These are phyloP conservation scores for Leistus spinibarbis DNA, from an alignment of 2,888 invertebrate species.

Conservation along the genomic window DNA sequence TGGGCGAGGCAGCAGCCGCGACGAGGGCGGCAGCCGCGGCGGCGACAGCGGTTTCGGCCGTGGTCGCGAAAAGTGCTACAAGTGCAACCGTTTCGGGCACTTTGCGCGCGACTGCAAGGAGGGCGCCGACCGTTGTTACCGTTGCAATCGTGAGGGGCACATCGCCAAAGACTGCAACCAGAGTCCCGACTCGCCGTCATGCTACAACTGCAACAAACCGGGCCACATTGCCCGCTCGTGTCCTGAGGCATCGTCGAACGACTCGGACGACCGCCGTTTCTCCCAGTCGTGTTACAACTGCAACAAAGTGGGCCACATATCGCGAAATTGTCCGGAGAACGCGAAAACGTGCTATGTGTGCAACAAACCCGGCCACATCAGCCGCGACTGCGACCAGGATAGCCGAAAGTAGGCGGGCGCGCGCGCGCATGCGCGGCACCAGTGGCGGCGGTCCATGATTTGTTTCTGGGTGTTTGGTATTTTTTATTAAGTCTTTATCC, in stretches of 20 bases:
- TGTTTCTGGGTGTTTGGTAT: slow-evolving; percentile 39
- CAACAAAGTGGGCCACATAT: slow-evolving; percentile 91
- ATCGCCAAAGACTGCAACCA: slow-evolving; percentile 93
- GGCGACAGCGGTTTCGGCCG: slow-evolving; percentile 55
- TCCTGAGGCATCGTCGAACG: slow-evolving; percentile 68
- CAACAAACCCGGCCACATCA: slow-evolving; percentile 89
- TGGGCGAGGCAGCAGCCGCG: slow-evolving; percentile 61
- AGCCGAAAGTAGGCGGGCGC: slow-evolving; percentile 60
- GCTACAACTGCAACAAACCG: slow-evolving; percentile 94
- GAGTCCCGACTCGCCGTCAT: slow-evolving; percentile 78
- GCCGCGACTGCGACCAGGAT: slow-evolving; percentile 87
- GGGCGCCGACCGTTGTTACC: slow-evolving; percentile 87
- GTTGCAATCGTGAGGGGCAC: slow-evolving; percentile 91
- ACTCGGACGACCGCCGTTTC: slow-evolving; percentile 59
- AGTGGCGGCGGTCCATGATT: background rate
- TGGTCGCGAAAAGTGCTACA: slow-evolving; percentile 89
- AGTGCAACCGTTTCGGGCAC: slow-evolving; percentile 93
- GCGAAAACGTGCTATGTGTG: slow-evolving; percentile 92
- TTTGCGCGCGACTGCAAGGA: slow-evolving; percentile 94
- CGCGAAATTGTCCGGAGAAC: slow-evolving; percentile 81
- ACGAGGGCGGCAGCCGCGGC: slow-evolving; percentile 56
- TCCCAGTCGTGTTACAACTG: slow-evolving; percentile 91
- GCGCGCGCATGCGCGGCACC: background rate
- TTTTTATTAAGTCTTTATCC: slow-evolving; percentile 6
- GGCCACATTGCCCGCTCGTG: slow-evolving; percentile 90